Evolutionary conservation across 2,113 vertebrate species (phyloP).

Genomic region (Petroica traversi): DNA sequence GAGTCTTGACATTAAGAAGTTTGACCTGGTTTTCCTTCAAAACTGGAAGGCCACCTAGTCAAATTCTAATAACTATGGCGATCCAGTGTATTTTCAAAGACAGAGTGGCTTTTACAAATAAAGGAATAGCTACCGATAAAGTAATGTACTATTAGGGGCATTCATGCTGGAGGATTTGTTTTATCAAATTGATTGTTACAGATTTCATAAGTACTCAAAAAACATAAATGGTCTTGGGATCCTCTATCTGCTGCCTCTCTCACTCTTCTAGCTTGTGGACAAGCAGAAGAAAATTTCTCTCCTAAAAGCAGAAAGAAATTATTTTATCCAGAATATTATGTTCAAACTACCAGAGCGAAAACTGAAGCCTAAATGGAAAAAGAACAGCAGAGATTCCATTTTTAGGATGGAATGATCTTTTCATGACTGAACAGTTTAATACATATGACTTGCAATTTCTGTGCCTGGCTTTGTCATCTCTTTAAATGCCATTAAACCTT

Average conservation of each 20-base stretch:
- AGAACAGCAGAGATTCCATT: neutral
- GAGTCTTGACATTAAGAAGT: neutral
- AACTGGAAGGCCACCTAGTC: neutral
- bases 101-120: neutral
- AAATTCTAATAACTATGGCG: neutral
- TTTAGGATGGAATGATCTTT: neutral
- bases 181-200: neutral
- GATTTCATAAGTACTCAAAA: neutral
- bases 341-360: neutral
- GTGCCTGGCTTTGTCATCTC: neutral
- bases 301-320: neutral
- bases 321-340: neutral
- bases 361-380: neutral
- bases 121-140: neutral
- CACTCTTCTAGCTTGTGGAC: neutral
- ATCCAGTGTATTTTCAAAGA: neutral
- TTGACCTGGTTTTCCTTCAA: neutral
- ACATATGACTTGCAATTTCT: neutral
- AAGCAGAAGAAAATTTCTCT: neutral
- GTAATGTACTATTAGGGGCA: neutral
- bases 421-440: constrained; percentile 8
- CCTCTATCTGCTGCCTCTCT: neutral
- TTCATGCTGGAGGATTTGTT: neutral
- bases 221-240: neutral
- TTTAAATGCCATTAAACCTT: constrained; percentile 12